phyloP scores from a whole-genome alignment of 1,140 invertebrate species.

The Habropoda laboriosa region DNA sequence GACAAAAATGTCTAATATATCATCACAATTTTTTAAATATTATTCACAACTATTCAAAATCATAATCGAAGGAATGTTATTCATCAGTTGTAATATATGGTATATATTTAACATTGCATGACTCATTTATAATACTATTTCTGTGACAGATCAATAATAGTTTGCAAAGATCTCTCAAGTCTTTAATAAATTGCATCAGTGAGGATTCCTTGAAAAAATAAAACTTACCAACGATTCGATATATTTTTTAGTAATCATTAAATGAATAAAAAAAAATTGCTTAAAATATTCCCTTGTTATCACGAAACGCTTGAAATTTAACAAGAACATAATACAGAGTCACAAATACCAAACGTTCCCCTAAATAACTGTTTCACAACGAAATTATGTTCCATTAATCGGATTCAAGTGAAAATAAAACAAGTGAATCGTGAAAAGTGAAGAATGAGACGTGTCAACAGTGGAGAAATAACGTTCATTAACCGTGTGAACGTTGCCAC shows the following conservation, averaged over 20 bases:
- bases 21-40: background rate
- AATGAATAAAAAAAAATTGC: background rate
- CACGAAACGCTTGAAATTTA: no score
- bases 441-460: background rate
- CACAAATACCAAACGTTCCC: no score
- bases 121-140: slow-evolving; percentile 12
- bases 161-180: background rate
- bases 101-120: background rate
- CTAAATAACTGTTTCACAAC: no score
- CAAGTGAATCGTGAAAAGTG: background rate
- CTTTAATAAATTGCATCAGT: background rate
- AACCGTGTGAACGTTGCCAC: background rate
- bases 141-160: background rate
- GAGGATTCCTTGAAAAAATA: background rate
- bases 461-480: background rate
- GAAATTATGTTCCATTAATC: background rate
- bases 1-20: background rate
- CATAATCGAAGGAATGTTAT: background rate
- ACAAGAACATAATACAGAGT: no score
- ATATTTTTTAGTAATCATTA: background rate
- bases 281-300: no score
- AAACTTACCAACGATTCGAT: background rate
- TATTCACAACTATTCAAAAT: background rate
- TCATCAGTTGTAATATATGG: background rate
- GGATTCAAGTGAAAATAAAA: background rate